These are phyloP conservation scores for Promerops cafer DNA, from an alignment of 2,113 vertebrate genomes.

Conservation along the genomic window DNA sequence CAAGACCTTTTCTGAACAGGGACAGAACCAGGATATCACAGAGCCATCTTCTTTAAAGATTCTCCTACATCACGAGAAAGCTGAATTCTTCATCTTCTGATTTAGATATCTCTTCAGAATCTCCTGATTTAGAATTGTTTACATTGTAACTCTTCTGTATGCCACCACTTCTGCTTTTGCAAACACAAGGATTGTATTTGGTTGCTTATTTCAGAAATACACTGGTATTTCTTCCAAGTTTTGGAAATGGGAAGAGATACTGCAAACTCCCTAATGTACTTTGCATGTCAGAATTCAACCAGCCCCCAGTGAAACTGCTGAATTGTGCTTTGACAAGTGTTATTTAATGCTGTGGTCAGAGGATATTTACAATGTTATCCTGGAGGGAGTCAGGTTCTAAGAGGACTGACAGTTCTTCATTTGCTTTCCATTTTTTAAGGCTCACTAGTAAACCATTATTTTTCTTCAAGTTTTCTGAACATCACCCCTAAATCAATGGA, in stretches of 20 bases:
- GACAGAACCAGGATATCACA: neutral
- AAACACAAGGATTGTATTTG: neutral
- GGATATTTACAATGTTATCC: neutral
- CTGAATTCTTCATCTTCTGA: neutral
- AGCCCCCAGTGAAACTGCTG: neutral
- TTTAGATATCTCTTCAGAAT: neutral
- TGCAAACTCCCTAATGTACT: neutral
- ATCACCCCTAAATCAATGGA: neutral
- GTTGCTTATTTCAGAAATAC: neutral
- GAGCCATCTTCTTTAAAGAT: neutral
- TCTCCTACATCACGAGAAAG: neutral
- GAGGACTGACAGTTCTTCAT: neutral
- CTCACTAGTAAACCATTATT: neutral
- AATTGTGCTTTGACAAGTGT: neutral
- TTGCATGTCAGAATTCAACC: neutral
- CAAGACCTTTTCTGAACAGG: neutral
- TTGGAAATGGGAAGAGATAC: neutral
- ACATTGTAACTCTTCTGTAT: neutral
- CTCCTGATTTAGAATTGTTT: neutral
- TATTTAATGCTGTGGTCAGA: neutral
- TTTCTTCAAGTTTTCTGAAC: neutral
- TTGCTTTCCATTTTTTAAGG: neutral
- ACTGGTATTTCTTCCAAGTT: neutral
- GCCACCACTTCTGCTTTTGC: neutral
- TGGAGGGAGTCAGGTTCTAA: neutral